A percentile compares a stretch with the other conserved stretches of the same genome.
Evolutionary conservation across 2,113 vertebrate genomes (phyloP).

Genomic region (Argyrosomus japonicus): DNA sequence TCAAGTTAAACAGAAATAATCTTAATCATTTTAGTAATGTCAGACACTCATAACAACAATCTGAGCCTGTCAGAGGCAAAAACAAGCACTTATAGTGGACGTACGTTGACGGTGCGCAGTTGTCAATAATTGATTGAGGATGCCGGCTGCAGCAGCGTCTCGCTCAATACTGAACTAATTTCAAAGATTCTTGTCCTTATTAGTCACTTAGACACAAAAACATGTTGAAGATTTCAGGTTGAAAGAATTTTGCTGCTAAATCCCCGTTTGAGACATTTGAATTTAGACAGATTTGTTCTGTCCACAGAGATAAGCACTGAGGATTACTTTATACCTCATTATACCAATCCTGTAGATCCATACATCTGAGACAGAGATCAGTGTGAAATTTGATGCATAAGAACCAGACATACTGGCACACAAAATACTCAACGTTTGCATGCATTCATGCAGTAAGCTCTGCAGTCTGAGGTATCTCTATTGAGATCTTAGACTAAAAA

Average conservation of each 20-base stretch:
- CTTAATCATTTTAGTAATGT: too few species aligned
- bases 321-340: conserved; percentile 20
- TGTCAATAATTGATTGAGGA: too few species aligned
- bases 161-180: too few species aligned
- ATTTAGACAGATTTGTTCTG: background rate
- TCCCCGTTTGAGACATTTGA: conserved; percentile 1
- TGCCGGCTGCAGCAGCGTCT: too few species aligned
- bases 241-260: background rate
- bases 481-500: background rate
- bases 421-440: background rate
- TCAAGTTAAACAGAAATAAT: too few species aligned
- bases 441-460: background rate
- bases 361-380: background rate
- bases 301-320: background rate
- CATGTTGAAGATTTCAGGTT: too few species aligned
- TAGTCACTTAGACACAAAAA: too few species aligned
- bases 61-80: too few species aligned
- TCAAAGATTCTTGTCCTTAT: too few species aligned
- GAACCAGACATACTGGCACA: background rate
- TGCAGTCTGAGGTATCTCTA: background rate
- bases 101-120: too few species aligned
- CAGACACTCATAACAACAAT: too few species aligned
- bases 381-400: background rate
- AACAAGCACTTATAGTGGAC: too few species aligned
- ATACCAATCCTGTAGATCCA: conserved; percentile 14